Evolutionary conservation across 2,888 invertebrate species (phyloP), one percentile per base, ranked within the genome.

Genomic region (Chorisops tibialis): DNA sequence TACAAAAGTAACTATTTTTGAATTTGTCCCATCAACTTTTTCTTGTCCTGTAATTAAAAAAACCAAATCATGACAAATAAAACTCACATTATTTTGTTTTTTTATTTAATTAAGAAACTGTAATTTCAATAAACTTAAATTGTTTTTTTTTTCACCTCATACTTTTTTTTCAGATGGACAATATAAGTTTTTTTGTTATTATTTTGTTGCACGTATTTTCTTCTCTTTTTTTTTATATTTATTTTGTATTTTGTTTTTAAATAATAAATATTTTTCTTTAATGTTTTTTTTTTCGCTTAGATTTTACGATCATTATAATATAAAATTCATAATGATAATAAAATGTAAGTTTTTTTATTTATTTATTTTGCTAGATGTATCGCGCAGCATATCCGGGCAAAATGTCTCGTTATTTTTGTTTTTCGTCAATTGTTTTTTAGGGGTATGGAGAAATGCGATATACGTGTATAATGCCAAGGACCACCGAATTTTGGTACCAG

Each of bases 111-210:
- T 77, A 77, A 77, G 76, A 77, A 77, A 77, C 77, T 77, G 77
- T 77, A 77, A 77, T 77, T 77, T 77, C 76, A 76, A 77, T 76
- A 76, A 77, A 77, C 77, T 76, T 76, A 77, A 77, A 76, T 75
- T 54, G 4, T 48, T 19, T 21, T n/a, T n/a, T 30, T 70, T 70
- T 67, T 64, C 67, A 65, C 56, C 48, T 67, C 63, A 64, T 66
- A 61, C 61, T 59, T 65, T 59, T 54, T 51, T 61, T 67, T 68
- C 66, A 67, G 67, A 66, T 68, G 68, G 68, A 68, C 68, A 68
- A 67, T 65, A 66, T 48, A 64, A 58, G 50, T 52, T 43, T 66
- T 63, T 47, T 62, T 63, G 60, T 54, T 62, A 60, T 63, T 65
- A 58, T 62, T 38, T 60, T 61, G 62, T 63, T 69, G 22, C 16